Base-by-base conservation (phyloP, 2,797 vertebrate genomes). In the Chromobotia macracanthus region DNA sequence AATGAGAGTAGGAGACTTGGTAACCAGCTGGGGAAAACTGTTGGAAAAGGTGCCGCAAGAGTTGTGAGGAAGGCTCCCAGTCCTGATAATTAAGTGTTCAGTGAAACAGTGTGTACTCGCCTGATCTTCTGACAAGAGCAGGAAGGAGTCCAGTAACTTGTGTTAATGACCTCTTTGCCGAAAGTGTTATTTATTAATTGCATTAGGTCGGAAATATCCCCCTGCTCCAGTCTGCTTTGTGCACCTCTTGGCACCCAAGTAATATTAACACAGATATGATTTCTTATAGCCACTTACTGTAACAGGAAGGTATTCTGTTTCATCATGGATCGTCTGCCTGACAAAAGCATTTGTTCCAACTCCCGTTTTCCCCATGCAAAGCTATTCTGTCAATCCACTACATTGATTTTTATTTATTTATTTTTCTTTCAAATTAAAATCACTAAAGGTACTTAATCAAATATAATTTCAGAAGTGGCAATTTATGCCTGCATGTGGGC, bases 161-260 rank as follows among this genome's bases (percentile, higher is more conserved):
- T 84, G 82, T 87, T 89, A 89, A 91, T 83, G 79, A 81, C 77
- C 83, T 88, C 81, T 87, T 88, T 83, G 81, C 74, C 79, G 78
- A 44, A 88, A 72, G 85, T 82, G 80, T 79, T 82, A 16, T 81
- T 87, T 88, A 86, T 89, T 84, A 89, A 90, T 89, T 80, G 72
- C 80, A 79, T 86, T 80, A 86, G 81, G 66, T 79, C 60, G 13
- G 41, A 58, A 80, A 66, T 72, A 75, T 64, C 5, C 18, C 64
- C 41, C 74, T 50, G 77, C 61, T 80, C 72, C 28, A 67, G 35
- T n/a, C 79, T 84, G 55, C 86, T 85, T 84, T 77, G 85, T 85
- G 76, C 80, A 66, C 50, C 68, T 87, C 68, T 35, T 55, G 75
- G 63, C 80, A 79, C 71, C 66, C 19, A 63, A 71, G 68, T 79